phyloP scores from a whole-genome alignment of 2,797 vertebrate genomes.

The Sciaenops ocellatus region DNA sequence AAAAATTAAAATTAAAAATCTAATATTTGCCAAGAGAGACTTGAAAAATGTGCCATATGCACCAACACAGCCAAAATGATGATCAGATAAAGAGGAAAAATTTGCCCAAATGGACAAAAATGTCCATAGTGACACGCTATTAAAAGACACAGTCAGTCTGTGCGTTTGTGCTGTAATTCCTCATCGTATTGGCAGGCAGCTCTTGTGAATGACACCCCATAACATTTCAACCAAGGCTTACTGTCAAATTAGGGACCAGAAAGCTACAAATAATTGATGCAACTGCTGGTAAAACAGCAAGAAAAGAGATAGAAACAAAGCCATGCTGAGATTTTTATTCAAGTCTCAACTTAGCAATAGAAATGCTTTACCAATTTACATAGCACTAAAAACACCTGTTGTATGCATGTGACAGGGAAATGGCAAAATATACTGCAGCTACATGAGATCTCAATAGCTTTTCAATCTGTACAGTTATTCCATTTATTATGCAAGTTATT shows the following conservation, averaged over 20 bases:
- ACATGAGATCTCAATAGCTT: slow-evolving; percentile 72
- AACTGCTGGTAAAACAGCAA: background rate
- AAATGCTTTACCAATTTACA: slow-evolving; percentile 87
- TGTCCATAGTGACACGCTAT: too few species aligned
- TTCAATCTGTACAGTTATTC: slow-evolving; percentile 72
- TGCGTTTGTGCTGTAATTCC: background rate
- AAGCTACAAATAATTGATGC: background rate
- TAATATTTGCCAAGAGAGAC: too few species aligned
- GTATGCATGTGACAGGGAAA: slow-evolving; percentile 74
- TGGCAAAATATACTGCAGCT: slow-evolving; percentile 76
- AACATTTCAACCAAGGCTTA: background rate
- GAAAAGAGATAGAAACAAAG: slow-evolving; percentile 58
- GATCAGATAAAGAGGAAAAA: too few species aligned
- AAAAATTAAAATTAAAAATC: too few species aligned
- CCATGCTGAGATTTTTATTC: slow-evolving; percentile 87
- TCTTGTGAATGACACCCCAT: background rate
- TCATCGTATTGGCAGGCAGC: background rate
- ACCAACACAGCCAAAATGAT: too few species aligned
- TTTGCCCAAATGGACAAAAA: too few species aligned
- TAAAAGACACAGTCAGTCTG: too few species aligned
- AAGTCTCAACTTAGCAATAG: slow-evolving; percentile 84
- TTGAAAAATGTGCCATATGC: too few species aligned
- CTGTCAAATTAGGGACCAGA: background rate
- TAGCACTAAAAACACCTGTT: slow-evolving; percentile 86
- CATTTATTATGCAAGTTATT: slow-evolving; percentile 70